Evolutionary conservation across 1,140 invertebrate species (phyloP).

Genomic region (Orchesella cincta): DNA sequence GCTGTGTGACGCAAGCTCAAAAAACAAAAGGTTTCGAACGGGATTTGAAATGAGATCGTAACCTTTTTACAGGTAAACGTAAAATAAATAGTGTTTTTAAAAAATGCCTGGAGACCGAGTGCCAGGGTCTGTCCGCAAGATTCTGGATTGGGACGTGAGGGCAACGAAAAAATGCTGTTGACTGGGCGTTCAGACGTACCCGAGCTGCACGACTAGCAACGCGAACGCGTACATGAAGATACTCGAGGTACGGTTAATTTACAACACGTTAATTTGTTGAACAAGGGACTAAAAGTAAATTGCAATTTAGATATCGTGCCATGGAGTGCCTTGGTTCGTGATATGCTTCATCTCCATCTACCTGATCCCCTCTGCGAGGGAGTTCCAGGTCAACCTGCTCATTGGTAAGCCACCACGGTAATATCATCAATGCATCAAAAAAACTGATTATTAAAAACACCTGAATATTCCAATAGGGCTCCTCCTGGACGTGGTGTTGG

Average conservation of each 20-base stretch:
- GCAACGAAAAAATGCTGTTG: slow-evolving; percentile 66
- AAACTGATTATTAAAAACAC: background rate
- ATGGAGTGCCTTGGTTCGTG: slow-evolving; percentile 83
- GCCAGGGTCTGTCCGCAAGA: slow-evolving; percentile 59
- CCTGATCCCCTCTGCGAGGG: slow-evolving; percentile 69
- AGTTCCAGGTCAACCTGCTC: slow-evolving; percentile 81
- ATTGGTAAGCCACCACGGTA: slow-evolving; percentile 67
- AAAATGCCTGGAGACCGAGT: slow-evolving; percentile 51
- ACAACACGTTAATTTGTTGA: background rate
- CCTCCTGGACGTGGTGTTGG: slow-evolving; percentile 78
- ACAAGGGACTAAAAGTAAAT: slow-evolving; percentile 37
- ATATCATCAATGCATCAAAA: background rate
- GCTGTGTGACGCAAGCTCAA: too few species aligned
- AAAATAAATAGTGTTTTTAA: background rate
- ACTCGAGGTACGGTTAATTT: slow-evolving; percentile 64
- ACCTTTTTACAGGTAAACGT: too few species aligned
- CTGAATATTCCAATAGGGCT: slow-evolving; percentile 68
- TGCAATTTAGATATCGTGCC: slow-evolving; percentile 60
- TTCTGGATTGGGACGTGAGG: slow-evolving; percentile 65
- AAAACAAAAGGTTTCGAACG: too few species aligned
- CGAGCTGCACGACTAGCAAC: slow-evolving; percentile 6
- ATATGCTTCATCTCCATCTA: slow-evolving; percentile 73
- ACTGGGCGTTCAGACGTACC: slow-evolving; percentile 61
- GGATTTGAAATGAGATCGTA: too few species aligned
- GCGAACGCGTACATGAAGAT: slow-evolving; percentile 59